Conservation (phyloP, 2,888 invertebrate genomes). For the Portevinia maculata region DNA sequence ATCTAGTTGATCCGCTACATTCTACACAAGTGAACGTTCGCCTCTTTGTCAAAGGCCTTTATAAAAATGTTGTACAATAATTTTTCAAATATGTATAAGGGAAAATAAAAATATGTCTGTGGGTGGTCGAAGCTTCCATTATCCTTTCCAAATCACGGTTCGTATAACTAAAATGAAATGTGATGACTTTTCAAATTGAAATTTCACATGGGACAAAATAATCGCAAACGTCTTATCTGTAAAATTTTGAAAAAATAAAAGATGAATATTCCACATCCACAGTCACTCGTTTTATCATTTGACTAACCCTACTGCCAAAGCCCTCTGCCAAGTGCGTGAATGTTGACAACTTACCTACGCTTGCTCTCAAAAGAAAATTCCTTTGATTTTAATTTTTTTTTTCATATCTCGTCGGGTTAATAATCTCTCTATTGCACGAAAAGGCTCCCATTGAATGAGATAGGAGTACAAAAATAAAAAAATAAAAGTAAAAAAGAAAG, state of each 20-base stretch:
- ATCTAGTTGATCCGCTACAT: conserved; percentile 20
- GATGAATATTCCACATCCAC: conserved; percentile 6
- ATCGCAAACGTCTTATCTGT: conserved; percentile 43
- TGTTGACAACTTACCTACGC: conserved; percentile 48
- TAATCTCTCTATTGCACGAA: conserved; percentile 70
- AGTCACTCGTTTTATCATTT: too few relatives aligned
- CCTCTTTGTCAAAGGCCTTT: neutral
- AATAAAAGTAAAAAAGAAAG: conserved; percentile 32
- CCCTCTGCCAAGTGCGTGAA: conserved; percentile 56
- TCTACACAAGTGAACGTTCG: neutral
- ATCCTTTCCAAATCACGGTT: conserved; percentile 32
- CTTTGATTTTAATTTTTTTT: conserved; percentile 51
- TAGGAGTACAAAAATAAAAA: conserved; percentile 39
- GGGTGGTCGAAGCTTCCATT: conserved; percentile 11
- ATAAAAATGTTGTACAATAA: neutral
- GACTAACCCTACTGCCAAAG: too few relatives aligned
- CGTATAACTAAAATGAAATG: conserved; percentile 26
- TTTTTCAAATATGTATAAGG: too few relatives aligned
- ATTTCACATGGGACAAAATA: conserved; percentile 56
- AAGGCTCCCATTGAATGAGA: conserved; percentile 63
- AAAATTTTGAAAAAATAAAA: conserved; percentile 2
- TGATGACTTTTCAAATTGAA: conserved; percentile 61
- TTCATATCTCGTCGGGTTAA: conserved; percentile 66
- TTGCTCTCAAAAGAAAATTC: conserved; percentile 56
- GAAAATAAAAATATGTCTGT: conserved; percentile 3